Evolutionary conservation across 1,140 invertebrate species (phyloP).

Genomic region (Ostrea denselamellosa): DNA sequence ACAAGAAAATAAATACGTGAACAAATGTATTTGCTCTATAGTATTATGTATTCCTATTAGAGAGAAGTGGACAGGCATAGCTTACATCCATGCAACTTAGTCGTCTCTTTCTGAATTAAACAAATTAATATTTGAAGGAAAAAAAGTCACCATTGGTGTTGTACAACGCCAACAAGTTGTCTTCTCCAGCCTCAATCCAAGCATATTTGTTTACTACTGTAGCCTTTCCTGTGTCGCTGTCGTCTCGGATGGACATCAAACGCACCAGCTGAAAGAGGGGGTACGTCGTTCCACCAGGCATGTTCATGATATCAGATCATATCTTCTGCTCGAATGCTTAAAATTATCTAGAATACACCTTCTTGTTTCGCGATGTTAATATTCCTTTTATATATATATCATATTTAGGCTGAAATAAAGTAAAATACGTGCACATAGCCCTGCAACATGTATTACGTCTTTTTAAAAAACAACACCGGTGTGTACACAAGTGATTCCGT

Average conservation of each 20-base stretch:
- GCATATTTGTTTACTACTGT: conserved; percentile 60
- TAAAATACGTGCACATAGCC: too few relatives aligned
- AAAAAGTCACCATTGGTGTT: conserved; percentile 67
- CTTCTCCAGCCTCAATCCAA: conserved; percentile 71
- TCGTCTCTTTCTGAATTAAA: too few relatives aligned
- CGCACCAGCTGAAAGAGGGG: conserved; percentile 66
- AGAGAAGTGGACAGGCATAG: too few relatives aligned
- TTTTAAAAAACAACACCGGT: neutral
- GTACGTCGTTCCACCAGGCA: conserved; percentile 47
- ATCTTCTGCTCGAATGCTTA: neutral
- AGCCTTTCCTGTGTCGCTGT: conserved; percentile 40
- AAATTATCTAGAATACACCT: neutral
- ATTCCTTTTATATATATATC: too few relatives aligned
- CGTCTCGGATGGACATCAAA: conserved; percentile 62
- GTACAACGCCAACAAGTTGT: conserved; percentile 64
- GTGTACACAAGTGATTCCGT: neutral
- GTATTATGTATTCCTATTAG: too few relatives aligned
- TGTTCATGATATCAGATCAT: neutral
- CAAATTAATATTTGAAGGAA: too few relatives aligned
- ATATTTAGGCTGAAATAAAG: too few relatives aligned
- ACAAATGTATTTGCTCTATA: too few relatives aligned
- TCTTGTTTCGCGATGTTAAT: too few relatives aligned
- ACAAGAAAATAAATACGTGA: too few relatives aligned
- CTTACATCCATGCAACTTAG: too few relatives aligned
- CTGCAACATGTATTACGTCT: too few relatives aligned